Evolutionary conservation across 2,888 invertebrate species (phyloP), one percentile per base, ranked within the genome.

Genomic region (Lepidochrysops patricia): DNA sequence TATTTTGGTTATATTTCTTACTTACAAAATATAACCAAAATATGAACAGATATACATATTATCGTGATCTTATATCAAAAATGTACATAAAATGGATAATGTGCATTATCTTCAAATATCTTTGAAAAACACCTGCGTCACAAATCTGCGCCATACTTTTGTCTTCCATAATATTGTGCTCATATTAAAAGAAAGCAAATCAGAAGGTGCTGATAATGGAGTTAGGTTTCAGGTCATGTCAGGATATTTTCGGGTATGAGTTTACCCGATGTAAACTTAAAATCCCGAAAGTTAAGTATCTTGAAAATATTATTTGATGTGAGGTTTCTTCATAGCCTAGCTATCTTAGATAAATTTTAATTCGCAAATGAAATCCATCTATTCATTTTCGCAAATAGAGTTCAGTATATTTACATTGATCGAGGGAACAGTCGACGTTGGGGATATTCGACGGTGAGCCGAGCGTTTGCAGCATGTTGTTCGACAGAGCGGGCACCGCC

Each of bases 361-460:
- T n/a, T n/a, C n/a, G n/a, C n/a, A n/a, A n/a, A n/a, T n/a, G n/a
- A n/a, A n/a, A n/a, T n/a, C n/a, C n/a, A n/a, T n/a, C n/a, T n/a
- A n/a, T n/a, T n/a, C n/a, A n/a, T n/a, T n/a, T n/a, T n/a, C n/a
- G n/a, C n/a, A 12, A 37, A 4, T 13, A 37, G 13, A 13, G 15
- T 6, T 37, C 9, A 19, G 37, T 43, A 37, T 43, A 65, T 59
- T 87, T 88, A 89, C 89, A 89, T 84, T 87, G 87, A 68, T 88
- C 88, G 68, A 86, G 77, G 60, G 84, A 80, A 74, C 81, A 85
- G 77, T 89, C 89, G 63, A 82, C 79, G 65, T 70, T 80, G 67
- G 84, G 77, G 61, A 81, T 70, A 68, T 72, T 73, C 57, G 83
- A 76, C 15, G 78, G 77, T 63, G 82, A 75, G 62, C 77, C 74